Conservation (phyloP, 2,797 vertebrate species). For the Somateria mollissima region DNA sequence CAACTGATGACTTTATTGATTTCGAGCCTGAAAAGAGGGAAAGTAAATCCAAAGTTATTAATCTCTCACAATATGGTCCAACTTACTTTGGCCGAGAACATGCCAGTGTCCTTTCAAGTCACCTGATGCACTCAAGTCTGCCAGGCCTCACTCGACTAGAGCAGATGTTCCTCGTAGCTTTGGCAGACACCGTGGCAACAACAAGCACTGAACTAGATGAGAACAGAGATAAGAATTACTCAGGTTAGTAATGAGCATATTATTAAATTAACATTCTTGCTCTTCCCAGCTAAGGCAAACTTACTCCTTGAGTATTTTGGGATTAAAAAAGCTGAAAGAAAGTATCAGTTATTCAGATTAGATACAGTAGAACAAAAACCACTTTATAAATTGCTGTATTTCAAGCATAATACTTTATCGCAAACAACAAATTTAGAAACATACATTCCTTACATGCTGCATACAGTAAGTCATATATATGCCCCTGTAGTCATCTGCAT, state of each 20-base stretch:
- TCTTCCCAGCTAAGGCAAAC: neutral
- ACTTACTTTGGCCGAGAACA: constrained; percentile 96
- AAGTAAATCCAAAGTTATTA: constrained; percentile 93
- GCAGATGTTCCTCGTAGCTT: constrained; percentile 98
- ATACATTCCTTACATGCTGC: neutral
- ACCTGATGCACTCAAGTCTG: constrained; percentile 98
- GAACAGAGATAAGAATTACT: constrained; percentile 90
- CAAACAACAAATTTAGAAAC: neutral
- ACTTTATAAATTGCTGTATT: neutral
- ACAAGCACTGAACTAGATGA: constrained; percentile 93
- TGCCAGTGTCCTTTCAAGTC: constrained; percentile 96
- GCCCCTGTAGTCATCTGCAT: neutral
- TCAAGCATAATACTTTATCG: neutral
- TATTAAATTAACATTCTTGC: neutral
- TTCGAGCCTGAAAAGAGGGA: constrained; percentile 95
- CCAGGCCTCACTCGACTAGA: constrained; percentile 96
- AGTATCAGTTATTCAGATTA: neutral
- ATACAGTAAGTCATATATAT: neutral
- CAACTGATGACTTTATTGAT: constrained; percentile 93
- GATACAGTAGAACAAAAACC: neutral
- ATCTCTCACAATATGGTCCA: constrained; percentile 96
- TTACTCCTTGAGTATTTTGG: neutral
- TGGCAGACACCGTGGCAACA: constrained; percentile 96
- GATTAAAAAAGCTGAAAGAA: neutral
- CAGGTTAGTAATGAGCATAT: constrained; percentile 80